phyloP scores from a whole-genome alignment of 2,797 vertebrate species.

The Tamandua tetradactyla region DNA sequence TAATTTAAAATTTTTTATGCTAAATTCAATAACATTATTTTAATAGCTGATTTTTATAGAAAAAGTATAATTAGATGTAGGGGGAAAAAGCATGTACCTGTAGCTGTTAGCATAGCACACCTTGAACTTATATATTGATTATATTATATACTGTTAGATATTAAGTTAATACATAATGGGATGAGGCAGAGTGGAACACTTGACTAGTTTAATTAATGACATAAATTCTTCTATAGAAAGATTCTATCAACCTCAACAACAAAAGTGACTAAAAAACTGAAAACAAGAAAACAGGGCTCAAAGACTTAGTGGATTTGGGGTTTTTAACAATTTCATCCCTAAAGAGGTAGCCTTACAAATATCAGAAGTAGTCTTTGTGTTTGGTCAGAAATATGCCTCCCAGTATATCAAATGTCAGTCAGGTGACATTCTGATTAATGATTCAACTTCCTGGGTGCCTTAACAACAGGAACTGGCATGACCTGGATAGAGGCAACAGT shows the following conservation, averaged over 20 bases:
- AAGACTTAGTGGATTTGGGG: neutral
- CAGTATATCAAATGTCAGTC: conserved; percentile 41
- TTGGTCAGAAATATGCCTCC: conserved; percentile 18
- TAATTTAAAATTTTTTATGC: conserved; percentile 34
- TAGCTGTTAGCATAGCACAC: neutral
- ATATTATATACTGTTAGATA: conserved; percentile 3
- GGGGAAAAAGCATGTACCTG: neutral
- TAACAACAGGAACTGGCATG: conserved; percentile 18
- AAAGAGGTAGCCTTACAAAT: neutral
- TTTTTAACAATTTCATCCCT: conserved; percentile 19
- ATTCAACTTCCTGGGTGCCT: conserved; percentile 12
- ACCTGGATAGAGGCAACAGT: conserved; percentile 3
- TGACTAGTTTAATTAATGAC: conserved; percentile 35
- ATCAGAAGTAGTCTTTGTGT: neutral
- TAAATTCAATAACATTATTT: conserved; percentile 43
- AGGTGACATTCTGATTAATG: conserved; percentile 46
- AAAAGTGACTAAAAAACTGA: neutral
- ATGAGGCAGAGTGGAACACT: conserved; percentile 29
- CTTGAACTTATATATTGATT: conserved; percentile 35
- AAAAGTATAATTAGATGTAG: conserved; percentile 39
- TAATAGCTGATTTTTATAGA: conserved; percentile 36
- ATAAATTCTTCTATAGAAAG: conserved; percentile 45
- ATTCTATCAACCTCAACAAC: conserved; percentile 30
- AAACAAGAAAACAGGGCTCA: neutral
- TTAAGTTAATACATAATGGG: conserved; percentile 14